These are phyloP conservation scores for Dolichotis patagonum DNA, from an alignment of 2,113 vertebrate species.

Conservation along the genomic window DNA sequence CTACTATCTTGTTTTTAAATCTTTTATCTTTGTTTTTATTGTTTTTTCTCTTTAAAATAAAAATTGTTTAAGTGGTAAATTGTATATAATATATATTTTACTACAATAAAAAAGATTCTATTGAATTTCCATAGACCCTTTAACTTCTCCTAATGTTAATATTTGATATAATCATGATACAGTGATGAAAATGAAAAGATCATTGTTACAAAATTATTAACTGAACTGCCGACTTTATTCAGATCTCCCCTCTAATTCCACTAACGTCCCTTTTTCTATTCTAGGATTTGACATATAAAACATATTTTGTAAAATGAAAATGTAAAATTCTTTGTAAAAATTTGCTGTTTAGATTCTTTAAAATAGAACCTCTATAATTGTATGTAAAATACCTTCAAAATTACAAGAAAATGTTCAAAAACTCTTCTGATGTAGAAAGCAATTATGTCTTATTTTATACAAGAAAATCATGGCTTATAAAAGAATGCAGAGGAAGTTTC, in stretches of 20 bases:
- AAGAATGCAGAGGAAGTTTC: too few species aligned
- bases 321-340: neutral
- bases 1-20: too few species aligned
- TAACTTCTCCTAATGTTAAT: neutral
- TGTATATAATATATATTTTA: neutral
- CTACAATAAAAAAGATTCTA: neutral
- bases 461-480: neutral
- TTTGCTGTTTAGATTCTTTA: conserved; percentile 16
- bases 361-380: neutral
- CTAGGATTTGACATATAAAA: neutral
- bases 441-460: neutral
- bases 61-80: neutral
- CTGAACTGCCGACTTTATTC: neutral
- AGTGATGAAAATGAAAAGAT: conserved; percentile 13
- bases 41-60: neutral
- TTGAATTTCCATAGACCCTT: neutral
- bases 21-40: too few species aligned
- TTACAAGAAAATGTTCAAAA: neutral
- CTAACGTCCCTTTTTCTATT: neutral
- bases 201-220: neutral
- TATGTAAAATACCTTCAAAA: conserved; percentile 26
- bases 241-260: neutral
- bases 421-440: neutral
- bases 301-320: conserved; percentile 10
- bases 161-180: neutral